phyloP scores from a whole-genome alignment of 2,888 invertebrate species.

The Pyrochroa serraticornis region DNA sequence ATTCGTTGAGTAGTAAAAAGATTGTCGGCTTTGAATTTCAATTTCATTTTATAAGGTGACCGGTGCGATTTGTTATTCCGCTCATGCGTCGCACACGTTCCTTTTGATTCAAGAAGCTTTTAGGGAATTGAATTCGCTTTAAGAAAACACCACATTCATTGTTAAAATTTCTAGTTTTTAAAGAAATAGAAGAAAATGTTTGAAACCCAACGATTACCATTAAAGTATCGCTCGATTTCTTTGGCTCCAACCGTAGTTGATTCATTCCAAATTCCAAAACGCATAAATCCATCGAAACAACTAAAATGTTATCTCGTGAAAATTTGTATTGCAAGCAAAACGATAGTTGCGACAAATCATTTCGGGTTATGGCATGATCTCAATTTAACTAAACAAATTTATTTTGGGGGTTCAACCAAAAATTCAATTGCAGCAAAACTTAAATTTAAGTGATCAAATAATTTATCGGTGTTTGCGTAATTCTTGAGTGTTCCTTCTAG shows the following conservation, averaged over 20 bases:
- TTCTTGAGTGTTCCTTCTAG: too few relatives aligned
- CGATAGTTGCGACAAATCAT: too few relatives aligned
- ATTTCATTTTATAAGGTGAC: constrained; percentile 30
- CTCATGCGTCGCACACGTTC: constrained; percentile 31
- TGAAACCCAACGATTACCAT: not conserved
- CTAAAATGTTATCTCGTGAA: too few relatives aligned
- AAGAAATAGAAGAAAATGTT: constrained; percentile 12
- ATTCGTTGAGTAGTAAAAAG: too few relatives aligned
- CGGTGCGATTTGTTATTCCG: constrained; percentile 40
- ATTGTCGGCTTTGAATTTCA: too few relatives aligned
- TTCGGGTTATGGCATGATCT: too few relatives aligned
- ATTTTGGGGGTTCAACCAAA: constrained; percentile 19
- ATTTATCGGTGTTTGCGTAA: too few relatives aligned
- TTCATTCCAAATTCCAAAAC: too few relatives aligned
- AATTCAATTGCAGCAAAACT: constrained; percentile 25
- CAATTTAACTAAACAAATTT: constrained; percentile 17
- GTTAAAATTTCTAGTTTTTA: not conserved
- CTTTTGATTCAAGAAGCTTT: constrained; percentile 42
- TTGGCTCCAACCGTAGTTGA: too few relatives aligned
- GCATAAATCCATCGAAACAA: too few relatives aligned
- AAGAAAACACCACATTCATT: constrained; percentile 25
- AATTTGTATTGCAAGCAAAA: too few relatives aligned
- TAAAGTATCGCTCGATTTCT: not conserved
- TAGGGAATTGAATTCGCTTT: constrained; percentile 43
- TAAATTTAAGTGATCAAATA: too few relatives aligned